phyloP scores from a whole-genome alignment of 1,140 invertebrate genomes.

The Hormaphis cornu region DNA sequence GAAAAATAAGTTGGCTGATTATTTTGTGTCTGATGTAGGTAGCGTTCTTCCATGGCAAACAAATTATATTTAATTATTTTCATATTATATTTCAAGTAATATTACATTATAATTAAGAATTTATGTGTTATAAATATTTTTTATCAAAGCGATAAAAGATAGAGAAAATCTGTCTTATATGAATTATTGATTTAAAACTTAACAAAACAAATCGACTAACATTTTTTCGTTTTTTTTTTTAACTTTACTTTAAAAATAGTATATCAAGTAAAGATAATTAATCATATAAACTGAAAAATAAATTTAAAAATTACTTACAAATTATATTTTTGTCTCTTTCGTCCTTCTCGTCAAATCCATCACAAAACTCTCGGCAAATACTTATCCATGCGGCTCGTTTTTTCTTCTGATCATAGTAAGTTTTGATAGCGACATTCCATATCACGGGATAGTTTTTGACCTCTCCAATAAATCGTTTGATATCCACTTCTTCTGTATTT shows the following conservation, averaged over 20 bases:
- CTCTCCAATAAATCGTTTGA: background rate
- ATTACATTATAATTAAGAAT: too few relatives aligned
- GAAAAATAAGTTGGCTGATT: constrained; percentile 1
- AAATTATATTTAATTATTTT: constrained; percentile 8
- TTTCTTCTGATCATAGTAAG: background rate
- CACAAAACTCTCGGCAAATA: background rate
- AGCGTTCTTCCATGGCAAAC: constrained; percentile 4
- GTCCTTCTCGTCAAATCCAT: background rate
- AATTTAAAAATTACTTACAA: too few relatives aligned
- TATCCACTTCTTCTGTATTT: background rate
- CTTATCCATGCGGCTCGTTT: background rate
- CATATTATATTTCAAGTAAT: too few relatives aligned
- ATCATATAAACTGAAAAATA: too few relatives aligned
- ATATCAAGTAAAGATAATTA: too few relatives aligned
- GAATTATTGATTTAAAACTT: too few relatives aligned
- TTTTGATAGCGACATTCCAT: background rate
- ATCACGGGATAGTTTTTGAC: background rate
- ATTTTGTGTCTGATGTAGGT: constrained; percentile 1
- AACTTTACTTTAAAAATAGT: too few relatives aligned
- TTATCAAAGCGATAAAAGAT: background rate
- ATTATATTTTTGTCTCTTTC: background rate
- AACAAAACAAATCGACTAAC: too few relatives aligned
- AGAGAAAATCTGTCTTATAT: background rate
- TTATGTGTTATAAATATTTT: background rate
- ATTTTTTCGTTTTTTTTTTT: too few relatives aligned